Percentiles rank a stretch among this genome's conserved stretches.
Evolutionary conservation across 2,888 invertebrate genomes (phyloP).

Genomic region (Saturnia pavonia): DNA sequence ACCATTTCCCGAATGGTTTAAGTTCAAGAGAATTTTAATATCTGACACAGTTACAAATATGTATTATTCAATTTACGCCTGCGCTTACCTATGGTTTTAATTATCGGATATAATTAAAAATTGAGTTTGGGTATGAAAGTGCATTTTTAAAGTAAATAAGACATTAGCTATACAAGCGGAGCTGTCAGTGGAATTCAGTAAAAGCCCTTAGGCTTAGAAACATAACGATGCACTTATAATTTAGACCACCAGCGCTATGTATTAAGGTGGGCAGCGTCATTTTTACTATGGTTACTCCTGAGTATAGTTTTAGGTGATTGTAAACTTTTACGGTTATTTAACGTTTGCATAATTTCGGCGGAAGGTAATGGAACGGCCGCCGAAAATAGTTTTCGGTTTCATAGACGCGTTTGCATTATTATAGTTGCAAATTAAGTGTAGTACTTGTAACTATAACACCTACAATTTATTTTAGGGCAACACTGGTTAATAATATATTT

Average conservation of each 20-base stretch:
- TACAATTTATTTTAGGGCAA: background rate
- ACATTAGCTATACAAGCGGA: background rate
- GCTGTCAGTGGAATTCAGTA: background rate
- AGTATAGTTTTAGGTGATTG: slow-evolving; percentile 11
- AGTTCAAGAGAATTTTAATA: too few species aligned
- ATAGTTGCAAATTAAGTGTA: background rate
- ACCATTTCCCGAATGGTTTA: too few species aligned
- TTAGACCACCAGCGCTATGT: background rate
- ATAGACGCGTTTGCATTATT: background rate
- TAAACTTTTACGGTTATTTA: slow-evolving; percentile 11
- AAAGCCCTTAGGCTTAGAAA: background rate
- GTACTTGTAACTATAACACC: background rate
- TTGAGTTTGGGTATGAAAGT: too few species aligned
- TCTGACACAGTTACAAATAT: too few species aligned
- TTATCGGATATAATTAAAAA: too few species aligned
- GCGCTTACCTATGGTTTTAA: too few species aligned
- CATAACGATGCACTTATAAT: background rate
- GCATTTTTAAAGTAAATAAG: background rate
- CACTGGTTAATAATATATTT: background rate
- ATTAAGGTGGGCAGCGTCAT: background rate
- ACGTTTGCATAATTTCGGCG: slow-evolving; percentile 4
- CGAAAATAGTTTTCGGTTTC: background rate
- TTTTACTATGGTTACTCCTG: background rate
- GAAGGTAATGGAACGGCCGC: background rate
- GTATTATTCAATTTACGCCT: too few species aligned